A percentile compares a stretch with the other conserved stretches of the same genome.
Conservation (phyloP, 2,797 vertebrate species). For the Semotilus atromaculatus region DNA sequence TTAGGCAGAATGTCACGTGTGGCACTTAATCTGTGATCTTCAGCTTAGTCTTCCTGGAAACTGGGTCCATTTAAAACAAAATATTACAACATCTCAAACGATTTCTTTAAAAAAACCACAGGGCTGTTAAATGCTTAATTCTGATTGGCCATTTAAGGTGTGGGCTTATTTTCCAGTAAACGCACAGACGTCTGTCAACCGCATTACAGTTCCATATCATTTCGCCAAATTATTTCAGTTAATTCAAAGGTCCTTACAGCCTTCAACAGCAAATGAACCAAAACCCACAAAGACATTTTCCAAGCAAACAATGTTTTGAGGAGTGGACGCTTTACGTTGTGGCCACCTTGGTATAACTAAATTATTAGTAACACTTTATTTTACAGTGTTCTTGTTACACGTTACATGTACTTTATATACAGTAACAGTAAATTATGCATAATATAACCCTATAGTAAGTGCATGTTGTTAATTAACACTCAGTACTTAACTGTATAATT, state of each 20-base stretch:
- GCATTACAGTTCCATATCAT: background rate
- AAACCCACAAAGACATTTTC: background rate
- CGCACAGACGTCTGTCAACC: accelerated
- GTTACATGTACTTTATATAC: background rate
- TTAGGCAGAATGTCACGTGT: background rate
- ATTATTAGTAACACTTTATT: background rate
- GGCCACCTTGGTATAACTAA: background rate
- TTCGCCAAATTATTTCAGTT: background rate
- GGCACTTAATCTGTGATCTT: too few species aligned
- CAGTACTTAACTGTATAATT: background rate
- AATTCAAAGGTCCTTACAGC: too few species aligned
- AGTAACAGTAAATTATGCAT: background rate
- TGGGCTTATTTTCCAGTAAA: background rate
- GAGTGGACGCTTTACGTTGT: background rate
- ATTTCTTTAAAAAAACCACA: too few species aligned
- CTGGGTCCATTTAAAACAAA: background rate
- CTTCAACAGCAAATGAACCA: background rate
- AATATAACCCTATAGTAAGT: background rate
- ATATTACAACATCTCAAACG: too few species aligned
- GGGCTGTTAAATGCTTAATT: background rate
- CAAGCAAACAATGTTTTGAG: background rate
- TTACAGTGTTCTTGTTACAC: background rate
- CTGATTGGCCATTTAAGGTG: background rate
- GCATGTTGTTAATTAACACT: background rate
- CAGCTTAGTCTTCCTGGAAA: background rate